Conservation (phyloP, 2,113 vertebrate genomes). For the Percopsis transmontana region DNA sequence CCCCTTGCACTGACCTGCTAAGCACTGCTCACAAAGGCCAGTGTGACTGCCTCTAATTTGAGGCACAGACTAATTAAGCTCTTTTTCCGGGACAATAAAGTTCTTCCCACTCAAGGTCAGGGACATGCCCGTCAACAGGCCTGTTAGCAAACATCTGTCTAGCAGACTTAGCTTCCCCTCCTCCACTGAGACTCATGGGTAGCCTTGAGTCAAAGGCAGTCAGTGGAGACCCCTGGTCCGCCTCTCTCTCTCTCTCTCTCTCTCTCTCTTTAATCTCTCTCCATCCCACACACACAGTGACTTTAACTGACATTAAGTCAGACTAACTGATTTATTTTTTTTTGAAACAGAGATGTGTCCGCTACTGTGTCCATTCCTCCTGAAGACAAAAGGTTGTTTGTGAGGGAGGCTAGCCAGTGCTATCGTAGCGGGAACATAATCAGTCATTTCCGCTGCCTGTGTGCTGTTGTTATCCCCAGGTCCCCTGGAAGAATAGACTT, state of each 20-base stretch:
- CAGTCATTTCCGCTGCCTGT: slow-evolving; percentile 93
- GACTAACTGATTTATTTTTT: slow-evolving; percentile 45
- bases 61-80: slow-evolving; percentile 78
- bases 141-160: slow-evolving; percentile 91
- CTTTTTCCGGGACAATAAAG: slow-evolving; percentile 85
- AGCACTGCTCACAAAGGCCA: slow-evolving; percentile 73
- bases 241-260: neutral
- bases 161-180: slow-evolving; percentile 74
- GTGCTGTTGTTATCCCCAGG: slow-evolving; percentile 84
- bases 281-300: slow-evolving; percentile 23
- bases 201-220: slow-evolving; percentile 73
- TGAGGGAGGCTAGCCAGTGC: slow-evolving; percentile 85
- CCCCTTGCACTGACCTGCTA: slow-evolving; percentile 67
- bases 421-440: slow-evolving; percentile 97
- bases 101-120: slow-evolving; percentile 82
- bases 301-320: slow-evolving; percentile 56
- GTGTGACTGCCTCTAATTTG: slow-evolving; percentile 77
- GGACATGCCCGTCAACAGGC: slow-evolving; percentile 71
- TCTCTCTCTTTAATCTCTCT: neutral
- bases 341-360: slow-evolving; percentile 47
- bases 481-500: slow-evolving; percentile 89
- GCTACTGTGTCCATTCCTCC: slow-evolving; percentile 70
- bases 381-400: slow-evolving; percentile 88
- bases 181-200: slow-evolving; percentile 71
- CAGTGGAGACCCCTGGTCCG: slow-evolving; percentile 27